Evolutionary conservation across 2,113 vertebrate species (phyloP).

Genomic region (Nothocercus nigrocapillus): DNA sequence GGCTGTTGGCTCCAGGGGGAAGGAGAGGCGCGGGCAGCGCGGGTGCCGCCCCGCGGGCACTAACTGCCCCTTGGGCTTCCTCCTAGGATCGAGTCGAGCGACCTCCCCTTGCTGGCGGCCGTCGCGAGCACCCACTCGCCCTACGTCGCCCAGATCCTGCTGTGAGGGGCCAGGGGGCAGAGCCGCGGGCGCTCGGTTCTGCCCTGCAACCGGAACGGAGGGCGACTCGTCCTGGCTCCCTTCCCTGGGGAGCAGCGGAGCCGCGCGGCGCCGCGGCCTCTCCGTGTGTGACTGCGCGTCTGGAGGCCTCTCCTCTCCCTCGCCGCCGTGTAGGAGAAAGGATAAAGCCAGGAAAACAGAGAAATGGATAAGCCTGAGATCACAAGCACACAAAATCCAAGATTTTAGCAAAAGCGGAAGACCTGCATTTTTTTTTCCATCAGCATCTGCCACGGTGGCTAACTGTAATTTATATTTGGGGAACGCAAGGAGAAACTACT

Average conservation of each 20-base stretch:
- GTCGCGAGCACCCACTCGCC: slow-evolving; percentile 98
- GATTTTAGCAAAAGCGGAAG: slow-evolving; percentile 11
- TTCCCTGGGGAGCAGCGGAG: slow-evolving; percentile 29
- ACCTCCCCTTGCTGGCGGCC: slow-evolving; percentile 95
- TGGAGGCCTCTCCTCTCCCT: neutral
- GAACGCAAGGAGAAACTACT: neutral
- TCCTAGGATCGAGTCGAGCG: slow-evolving; percentile 95
- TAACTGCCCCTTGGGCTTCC: neutral
- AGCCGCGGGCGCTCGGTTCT: neutral
- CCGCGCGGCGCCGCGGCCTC: slow-evolving; percentile 8
- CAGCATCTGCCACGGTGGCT: slow-evolving; percentile 32
- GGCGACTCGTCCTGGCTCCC: slow-evolving; percentile 50
- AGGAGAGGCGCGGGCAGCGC: no score
- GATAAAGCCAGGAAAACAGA: neutral
- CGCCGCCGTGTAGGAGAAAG: slow-evolving; percentile 32
- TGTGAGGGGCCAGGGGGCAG: slow-evolving; percentile 78
- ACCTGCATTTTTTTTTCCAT: neutral
- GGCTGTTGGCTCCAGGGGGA: no score
- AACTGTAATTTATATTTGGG: neutral
- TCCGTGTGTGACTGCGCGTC: slow-evolving; percentile 23
- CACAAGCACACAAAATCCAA: neutral
- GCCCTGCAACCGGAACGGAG: slow-evolving; percentile 55
- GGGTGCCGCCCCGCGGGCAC: no score
- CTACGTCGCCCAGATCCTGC: slow-evolving; percentile 96
- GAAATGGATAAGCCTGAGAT: neutral